Percentiles rank a stretch among this genome's conserved stretches.
Evolutionary conservation across 2,113 vertebrate genomes (phyloP).

Genomic region (Pygoscelis adeliae): DNA sequence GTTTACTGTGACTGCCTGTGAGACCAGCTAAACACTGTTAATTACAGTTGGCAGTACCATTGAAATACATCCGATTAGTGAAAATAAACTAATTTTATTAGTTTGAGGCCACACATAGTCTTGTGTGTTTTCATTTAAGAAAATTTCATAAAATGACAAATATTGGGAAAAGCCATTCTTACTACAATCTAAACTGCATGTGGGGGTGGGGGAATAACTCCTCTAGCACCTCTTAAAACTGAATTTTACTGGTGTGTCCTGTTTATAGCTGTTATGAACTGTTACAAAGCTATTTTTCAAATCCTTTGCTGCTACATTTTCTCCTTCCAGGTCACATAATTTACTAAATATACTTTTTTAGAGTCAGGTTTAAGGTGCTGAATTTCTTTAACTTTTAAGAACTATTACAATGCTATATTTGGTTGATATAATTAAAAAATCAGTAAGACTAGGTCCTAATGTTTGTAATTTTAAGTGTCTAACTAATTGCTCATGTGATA

Average conservation of each 20-base stretch:
- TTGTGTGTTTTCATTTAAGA: not conserved
- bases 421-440: not conserved
- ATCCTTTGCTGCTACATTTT: not conserved
- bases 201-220: not conserved
- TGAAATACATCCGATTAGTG: not conserved
- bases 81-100: not conserved
- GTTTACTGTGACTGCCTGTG: not conserved
- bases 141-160: not conserved
- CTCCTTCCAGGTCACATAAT: not conserved
- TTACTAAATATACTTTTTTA: not conserved
- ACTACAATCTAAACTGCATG: not conserved
- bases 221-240: not conserved
- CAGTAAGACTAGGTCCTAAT: not conserved
- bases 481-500: not conserved
- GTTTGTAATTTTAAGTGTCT: not conserved
- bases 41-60: not conserved
- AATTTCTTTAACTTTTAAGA: not conserved
- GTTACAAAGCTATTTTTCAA: not conserved
- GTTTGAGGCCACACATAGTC: not conserved
- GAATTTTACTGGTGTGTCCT: not conserved
- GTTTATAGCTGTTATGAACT: not conserved
- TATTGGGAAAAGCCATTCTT: not conserved
- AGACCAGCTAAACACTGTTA: not conserved
- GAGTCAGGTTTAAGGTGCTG: not conserved
- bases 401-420: not conserved